Conservation (phyloP, 2,888 invertebrate species). For the Ochropleura plecta region DNA sequence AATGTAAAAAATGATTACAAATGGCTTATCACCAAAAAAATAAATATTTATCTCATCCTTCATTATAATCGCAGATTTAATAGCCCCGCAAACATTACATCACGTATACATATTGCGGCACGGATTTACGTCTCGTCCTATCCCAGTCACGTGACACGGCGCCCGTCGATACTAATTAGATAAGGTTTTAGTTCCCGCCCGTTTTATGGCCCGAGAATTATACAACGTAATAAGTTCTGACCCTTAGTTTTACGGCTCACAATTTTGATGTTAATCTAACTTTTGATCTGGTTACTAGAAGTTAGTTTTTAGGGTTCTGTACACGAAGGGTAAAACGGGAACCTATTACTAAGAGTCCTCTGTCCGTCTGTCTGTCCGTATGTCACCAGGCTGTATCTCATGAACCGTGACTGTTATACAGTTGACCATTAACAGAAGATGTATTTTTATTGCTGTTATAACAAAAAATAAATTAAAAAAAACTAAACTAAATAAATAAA, state of each 20-base stretch:
- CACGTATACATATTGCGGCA: slow-evolving; percentile 68
- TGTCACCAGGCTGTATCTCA: no score
- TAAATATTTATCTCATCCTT: background rate
- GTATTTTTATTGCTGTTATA: no score
- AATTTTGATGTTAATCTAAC: slow-evolving; percentile 77
- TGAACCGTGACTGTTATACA: no score
- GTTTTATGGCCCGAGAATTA: slow-evolving; percentile 75
- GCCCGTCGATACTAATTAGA: slow-evolving; percentile 77
- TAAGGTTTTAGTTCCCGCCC: slow-evolving; percentile 70
- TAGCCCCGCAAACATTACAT: slow-evolving; percentile 58
- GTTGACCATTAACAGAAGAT: no score
- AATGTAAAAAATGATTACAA: no score
- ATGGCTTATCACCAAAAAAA: background rate
- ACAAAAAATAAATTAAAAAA: no score
- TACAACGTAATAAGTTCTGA: slow-evolving; percentile 72
- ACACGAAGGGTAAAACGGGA: no score
- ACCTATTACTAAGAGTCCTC: no score
- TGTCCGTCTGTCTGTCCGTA: no score
- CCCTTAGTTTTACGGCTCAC: slow-evolving; percentile 70
- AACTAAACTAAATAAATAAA: no score
- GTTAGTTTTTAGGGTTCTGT: slow-evolving; percentile 27
- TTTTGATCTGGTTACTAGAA: slow-evolving; percentile 71
- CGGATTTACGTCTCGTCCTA: slow-evolving; percentile 70
- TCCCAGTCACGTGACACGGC: slow-evolving; percentile 61
- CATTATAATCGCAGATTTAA: slow-evolving; percentile 29